Evolutionary conservation across 1,140 invertebrate species (phyloP).

Genomic region (Bombyx mandarina): DNA sequence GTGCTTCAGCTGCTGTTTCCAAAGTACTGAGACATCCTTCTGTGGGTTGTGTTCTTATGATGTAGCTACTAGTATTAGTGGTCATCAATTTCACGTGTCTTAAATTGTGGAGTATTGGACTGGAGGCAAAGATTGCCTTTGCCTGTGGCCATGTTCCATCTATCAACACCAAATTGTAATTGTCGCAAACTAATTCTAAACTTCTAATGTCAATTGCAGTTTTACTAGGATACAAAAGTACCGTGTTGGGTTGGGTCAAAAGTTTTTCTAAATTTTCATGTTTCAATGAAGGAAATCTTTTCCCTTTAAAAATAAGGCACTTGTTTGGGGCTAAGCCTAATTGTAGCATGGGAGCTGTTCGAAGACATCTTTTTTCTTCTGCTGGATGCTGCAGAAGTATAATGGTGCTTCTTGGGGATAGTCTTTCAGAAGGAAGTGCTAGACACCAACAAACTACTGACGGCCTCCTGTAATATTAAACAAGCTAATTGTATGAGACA

Average conservation of each 20-base stretch:
- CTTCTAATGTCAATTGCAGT: conserved; percentile 76
- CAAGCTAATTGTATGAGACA: no score
- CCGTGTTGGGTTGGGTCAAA: conserved; percentile 77
- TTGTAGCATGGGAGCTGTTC: conserved; percentile 91
- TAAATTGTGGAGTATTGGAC: conserved; percentile 76
- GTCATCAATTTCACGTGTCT: conserved; percentile 84
- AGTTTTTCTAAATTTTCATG: conserved; percentile 78
- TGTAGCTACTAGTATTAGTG: conserved; percentile 84
- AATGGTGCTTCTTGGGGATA: conserved; percentile 78
- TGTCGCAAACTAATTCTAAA: conserved; percentile 44
- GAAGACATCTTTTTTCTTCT: conserved; percentile 89
- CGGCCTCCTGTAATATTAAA: conserved; percentile 78
- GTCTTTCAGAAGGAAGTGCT: conserved; percentile 78
- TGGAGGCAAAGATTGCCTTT: conserved; percentile 85
- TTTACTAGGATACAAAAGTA: conserved; percentile 88
- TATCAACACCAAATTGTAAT: conserved; percentile 87
- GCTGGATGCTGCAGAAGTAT: conserved; percentile 93
- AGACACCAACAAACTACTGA: conserved; percentile 91
- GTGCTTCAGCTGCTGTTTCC: conserved; percentile 88
- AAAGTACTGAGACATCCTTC: conserved; percentile 92
- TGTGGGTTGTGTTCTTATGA: conserved; percentile 93
- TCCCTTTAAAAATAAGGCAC: conserved; percentile 86
- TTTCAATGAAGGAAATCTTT: conserved; percentile 82
- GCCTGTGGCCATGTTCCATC: conserved; percentile 97
- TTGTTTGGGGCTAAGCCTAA: conserved; percentile 80